These are phyloP conservation scores for Syngnathus acus DNA, from an alignment of 2,797 vertebrate species.

Conservation along the genomic window DNA sequence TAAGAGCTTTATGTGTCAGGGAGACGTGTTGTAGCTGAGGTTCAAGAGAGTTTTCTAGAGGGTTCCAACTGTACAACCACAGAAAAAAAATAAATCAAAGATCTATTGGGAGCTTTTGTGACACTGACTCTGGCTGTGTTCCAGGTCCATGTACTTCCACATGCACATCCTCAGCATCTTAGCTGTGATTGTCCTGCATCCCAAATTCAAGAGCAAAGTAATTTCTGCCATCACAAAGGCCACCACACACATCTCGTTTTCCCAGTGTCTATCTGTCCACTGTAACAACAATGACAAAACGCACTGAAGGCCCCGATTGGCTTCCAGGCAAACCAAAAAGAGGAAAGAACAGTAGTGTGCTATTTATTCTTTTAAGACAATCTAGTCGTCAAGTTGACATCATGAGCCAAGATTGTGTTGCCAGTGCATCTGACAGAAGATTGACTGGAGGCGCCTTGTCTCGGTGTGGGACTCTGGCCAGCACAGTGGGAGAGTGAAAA, in stretches of 20 bases:
- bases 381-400: not conserved
- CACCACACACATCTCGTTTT: slow-evolving; percentile 18
- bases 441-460: slow-evolving; percentile 27
- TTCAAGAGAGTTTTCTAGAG: no score
- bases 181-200: slow-evolving; percentile 70
- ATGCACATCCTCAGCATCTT: slow-evolving; percentile 86
- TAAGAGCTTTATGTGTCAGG: not conserved
- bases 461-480: slow-evolving; percentile 27
- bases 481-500: slow-evolving; percentile 29
- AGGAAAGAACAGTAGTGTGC: slow-evolving; percentile 6
- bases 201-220: slow-evolving; percentile 57
- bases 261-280: slow-evolving; percentile 43
- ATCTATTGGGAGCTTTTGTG: not conserved
- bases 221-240: slow-evolving; percentile 8
- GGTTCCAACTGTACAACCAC: not conserved
- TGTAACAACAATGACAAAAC: slow-evolving; percentile 59
- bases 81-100: not conserved
- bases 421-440: slow-evolving; percentile 13
- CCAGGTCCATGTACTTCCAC: slow-evolving; percentile 90
- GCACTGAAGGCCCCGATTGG: slow-evolving; percentile 32
- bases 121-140: not conserved
- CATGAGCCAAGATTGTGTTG: not conserved
- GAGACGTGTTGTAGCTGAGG: no score
- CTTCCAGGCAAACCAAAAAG: slow-evolving; percentile 10
- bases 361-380: slow-evolving; percentile 36